These are phyloP conservation scores for Spilosoma lubricipeda DNA, from an alignment of 2,888 invertebrate species.

Conservation along the genomic window DNA sequence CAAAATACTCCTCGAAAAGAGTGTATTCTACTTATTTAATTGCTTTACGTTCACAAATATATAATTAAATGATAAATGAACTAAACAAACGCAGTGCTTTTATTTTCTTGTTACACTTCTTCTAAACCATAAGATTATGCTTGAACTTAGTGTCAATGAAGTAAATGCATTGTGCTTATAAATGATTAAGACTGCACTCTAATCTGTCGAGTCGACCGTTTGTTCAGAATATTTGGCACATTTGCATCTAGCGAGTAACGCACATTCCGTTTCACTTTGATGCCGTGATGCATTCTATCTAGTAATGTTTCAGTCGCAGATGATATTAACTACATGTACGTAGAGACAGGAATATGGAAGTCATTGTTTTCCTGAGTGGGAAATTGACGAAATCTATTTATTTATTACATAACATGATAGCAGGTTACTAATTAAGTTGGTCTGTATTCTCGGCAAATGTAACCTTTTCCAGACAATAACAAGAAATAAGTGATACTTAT, in stretches of 20 bases:
- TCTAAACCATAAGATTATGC: neutral
- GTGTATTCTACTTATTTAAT: neutral
- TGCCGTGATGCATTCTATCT: constrained; percentile 49
- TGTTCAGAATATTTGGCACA: constrained; percentile 52
- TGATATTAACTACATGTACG: constrained; percentile 29
- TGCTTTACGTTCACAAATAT: neutral
- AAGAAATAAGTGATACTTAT: neutral
- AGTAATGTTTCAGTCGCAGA: constrained; percentile 38
- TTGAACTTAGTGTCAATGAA: neutral
- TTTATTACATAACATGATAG: neutral
- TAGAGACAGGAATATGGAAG: constrained; percentile 6
- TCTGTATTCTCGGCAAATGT: too few species aligned
- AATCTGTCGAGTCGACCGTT: constrained; percentile 33
- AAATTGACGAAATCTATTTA: neutral
- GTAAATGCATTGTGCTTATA: neutral
- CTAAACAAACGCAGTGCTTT: neutral
- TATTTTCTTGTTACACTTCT: neutral
- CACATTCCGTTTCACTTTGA: constrained; percentile 52
- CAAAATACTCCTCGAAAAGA: too few species aligned
- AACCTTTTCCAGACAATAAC: too few species aligned
- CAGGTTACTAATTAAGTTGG: neutral
- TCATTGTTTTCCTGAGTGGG: constrained; percentile 9
- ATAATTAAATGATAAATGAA: neutral
- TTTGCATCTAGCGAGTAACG: constrained; percentile 54
- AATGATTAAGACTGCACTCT: constrained; percentile 38